Evolutionary conservation across 2,888 invertebrate genomes (phyloP).

Genomic region (Oscheius sp.): DNA sequence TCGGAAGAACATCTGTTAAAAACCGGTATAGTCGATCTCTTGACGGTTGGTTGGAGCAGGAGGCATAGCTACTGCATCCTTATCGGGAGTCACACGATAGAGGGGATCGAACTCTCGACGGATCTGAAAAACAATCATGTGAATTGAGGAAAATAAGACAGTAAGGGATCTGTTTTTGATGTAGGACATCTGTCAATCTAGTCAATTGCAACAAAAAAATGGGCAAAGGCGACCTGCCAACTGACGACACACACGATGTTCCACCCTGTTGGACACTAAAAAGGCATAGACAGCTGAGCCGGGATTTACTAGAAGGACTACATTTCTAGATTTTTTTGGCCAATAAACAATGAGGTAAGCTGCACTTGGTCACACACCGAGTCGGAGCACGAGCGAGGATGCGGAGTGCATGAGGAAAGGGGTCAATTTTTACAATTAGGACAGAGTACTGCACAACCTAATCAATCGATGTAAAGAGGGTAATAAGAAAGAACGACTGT

Average conservation of each 20-base stretch:
- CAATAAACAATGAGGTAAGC: no score
- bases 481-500: not conserved
- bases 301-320: conserved; percentile 5
- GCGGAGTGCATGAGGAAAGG: no score
- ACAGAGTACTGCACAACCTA: not conserved
- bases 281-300: conserved; percentile 13
- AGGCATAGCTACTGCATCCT: conserved; percentile 26
- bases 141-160: not conserved
- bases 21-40: conserved; percentile 34
- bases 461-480: not conserved
- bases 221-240: not conserved
- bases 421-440: no score
- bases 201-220: not conserved
- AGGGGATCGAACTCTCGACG: conserved; percentile 60
- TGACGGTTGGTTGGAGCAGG: conserved; percentile 14
- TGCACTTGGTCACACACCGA: no score
- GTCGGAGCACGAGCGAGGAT: no score
- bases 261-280: conserved; percentile 7
- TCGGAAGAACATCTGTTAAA: not conserved
- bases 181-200: no score
- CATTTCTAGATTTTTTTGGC: no score
- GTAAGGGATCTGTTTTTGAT: not conserved
- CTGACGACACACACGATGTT: conserved; percentile 25
- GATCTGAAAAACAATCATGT: conserved; percentile 46
- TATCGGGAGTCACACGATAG: conserved; percentile 32